Percentiles rank a stretch among this genome's conserved stretches.
These are phyloP conservation scores for Chironomus riparius DNA, from an alignment of 2,888 invertebrate genomes.

Conservation along the genomic window DNA sequence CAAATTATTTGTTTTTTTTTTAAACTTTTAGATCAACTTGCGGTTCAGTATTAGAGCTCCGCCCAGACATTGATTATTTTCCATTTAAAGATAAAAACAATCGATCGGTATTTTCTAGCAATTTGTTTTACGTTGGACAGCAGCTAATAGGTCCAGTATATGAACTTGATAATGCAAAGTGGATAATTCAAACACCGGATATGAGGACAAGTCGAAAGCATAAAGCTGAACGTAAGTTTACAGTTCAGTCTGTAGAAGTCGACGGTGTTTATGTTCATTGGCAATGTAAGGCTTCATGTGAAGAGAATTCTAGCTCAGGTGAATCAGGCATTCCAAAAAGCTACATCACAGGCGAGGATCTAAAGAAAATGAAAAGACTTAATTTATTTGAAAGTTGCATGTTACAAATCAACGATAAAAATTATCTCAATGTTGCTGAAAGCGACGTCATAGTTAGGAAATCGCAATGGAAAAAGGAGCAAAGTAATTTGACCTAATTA, in stretches of 20 bases:
- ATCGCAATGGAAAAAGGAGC: constrained; percentile 66
- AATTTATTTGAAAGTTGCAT: constrained; percentile 83
- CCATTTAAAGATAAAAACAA: constrained; percentile 64
- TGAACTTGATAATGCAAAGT: constrained; percentile 66
- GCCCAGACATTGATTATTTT: constrained; percentile 54
- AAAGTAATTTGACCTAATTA: constrained; percentile 43
- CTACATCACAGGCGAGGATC: constrained; percentile 62
- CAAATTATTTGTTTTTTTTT: not conserved
- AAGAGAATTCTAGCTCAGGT: constrained; percentile 40
- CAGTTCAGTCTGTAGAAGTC: constrained; percentile 74
- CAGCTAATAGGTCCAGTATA: constrained; percentile 64
- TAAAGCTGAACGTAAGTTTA: constrained; percentile 55
- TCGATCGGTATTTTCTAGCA: constrained; percentile 47
- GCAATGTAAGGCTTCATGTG: constrained; percentile 68
- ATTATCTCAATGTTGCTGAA: constrained; percentile 67
- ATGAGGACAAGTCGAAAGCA: constrained; percentile 56
- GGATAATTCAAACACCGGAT: constrained; percentile 68
- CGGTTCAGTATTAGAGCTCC: constrained; percentile 40
- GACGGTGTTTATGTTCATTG: constrained; percentile 77
- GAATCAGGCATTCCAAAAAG: constrained; percentile 54
- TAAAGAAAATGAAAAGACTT: constrained; percentile 70
- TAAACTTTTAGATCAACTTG: constrained; percentile 39
- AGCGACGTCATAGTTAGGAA: constrained; percentile 67
- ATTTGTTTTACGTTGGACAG: constrained; percentile 62
- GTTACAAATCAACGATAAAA: constrained; percentile 81